Conservation (phyloP, 2,797 vertebrate genomes). For the Pipistrellus pygmaeus region DNA sequence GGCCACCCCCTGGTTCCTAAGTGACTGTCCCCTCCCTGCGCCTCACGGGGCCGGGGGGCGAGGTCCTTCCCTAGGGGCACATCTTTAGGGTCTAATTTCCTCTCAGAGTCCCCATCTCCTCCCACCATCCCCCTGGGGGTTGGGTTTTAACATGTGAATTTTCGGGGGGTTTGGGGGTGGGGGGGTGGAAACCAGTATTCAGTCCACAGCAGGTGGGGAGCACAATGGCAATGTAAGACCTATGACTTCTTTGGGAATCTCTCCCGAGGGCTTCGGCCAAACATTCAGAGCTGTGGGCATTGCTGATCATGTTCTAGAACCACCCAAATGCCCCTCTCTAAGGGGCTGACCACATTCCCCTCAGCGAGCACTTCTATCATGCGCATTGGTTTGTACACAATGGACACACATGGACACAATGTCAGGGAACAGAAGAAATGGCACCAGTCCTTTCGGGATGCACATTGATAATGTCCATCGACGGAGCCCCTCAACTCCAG, state of each 20-base stretch:
- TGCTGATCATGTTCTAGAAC: neutral
- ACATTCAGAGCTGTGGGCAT: neutral
- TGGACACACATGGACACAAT: rapidly evolving
- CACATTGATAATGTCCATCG: neutral
- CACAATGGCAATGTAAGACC: rapidly evolving
- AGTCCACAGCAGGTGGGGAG: neutral
- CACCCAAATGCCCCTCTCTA: neutral
- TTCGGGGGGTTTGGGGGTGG: rapidly evolving
- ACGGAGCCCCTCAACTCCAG: rapidly evolving
- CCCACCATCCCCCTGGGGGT: neutral
- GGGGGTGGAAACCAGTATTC: neutral
- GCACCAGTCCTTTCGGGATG: rapidly evolving
- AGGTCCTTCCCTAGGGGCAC: neutral
- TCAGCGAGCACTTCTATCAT: neutral
- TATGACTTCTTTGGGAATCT: neutral
- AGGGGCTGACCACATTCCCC: neutral
- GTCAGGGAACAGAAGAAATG: neutral
- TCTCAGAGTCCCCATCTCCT: neutral
- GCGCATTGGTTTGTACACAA: rapidly evolving
- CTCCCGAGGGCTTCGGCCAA: neutral
- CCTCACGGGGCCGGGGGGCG: neutral
- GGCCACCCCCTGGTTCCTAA: neutral
- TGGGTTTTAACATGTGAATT: neutral
- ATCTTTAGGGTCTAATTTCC: neutral
- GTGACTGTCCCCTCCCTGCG: neutral